Evolutionary conservation across 2,888 invertebrate species (phyloP).

Genomic region (Heteromurus nitidus): DNA sequence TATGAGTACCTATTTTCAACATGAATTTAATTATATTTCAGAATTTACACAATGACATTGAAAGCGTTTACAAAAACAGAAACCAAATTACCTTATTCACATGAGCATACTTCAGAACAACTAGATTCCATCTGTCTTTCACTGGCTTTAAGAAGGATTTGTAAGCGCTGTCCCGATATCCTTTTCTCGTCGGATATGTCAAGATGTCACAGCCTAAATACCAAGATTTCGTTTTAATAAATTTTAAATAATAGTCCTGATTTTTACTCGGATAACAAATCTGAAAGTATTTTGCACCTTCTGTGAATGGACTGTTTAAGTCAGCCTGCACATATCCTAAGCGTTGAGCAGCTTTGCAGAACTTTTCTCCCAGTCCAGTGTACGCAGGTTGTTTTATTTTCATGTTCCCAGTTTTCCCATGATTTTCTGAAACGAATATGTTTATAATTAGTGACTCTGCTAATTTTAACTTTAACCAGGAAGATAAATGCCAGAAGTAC

Average conservation of each 20-base stretch:
- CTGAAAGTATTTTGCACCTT: constrained; percentile 50
- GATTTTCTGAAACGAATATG: constrained; percentile 31
- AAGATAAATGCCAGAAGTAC: neutral
- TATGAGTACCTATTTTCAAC: constrained; percentile 16
- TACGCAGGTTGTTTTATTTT: constrained; percentile 64
- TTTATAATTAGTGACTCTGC: neutral
- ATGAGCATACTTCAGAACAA: constrained; percentile 65
- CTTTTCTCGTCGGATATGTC: constrained; percentile 63
- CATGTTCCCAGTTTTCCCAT: constrained; percentile 51
- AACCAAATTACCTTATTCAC: constrained; percentile 67
- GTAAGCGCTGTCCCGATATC: constrained; percentile 64
- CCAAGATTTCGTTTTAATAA: constrained; percentile 64
- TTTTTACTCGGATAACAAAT: too few relatives aligned
- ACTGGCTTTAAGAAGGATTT: constrained; percentile 61
- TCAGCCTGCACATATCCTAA: constrained; percentile 48
- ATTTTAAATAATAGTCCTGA: too few relatives aligned
- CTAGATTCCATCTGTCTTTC: constrained; percentile 53
- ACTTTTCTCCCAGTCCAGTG: constrained; percentile 39
- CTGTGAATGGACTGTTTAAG: constrained; percentile 59
- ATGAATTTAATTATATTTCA: too few relatives aligned
- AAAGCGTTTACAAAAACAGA: too few relatives aligned
- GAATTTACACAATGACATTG: too few relatives aligned
- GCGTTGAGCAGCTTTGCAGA: constrained; percentile 58
- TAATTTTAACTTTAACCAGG: neutral
- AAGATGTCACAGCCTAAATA: constrained; percentile 65